Evolutionary conservation across 2,888 invertebrate species (phyloP), one percentile per base, ranked within the genome.

Genomic region (Harpalus rubripes): DNA sequence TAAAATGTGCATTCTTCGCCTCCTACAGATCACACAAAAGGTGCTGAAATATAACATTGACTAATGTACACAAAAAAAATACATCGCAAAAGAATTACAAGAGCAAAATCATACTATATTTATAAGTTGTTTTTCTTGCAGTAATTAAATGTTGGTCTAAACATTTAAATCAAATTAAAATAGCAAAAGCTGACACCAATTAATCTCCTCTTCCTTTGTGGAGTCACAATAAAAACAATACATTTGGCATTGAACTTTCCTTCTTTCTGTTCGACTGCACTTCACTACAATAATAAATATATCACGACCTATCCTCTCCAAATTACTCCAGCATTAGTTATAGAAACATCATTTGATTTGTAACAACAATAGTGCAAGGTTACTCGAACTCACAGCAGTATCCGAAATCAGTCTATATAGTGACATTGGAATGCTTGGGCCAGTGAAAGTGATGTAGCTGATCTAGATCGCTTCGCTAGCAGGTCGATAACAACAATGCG

Each of bases 331-430:
- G 22, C 26, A 26, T 68, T 32, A 32, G 32, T 32, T 79, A 79
- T 61, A 16, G 79, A 79, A 79, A 59, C 79, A 79, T 79, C 79
- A 79, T 56, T 79, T 79, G 58, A 61, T 79, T 79, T 79, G 32
- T 58, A 76, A 79, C 79, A 76, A 79, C 79, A 79, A 79, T 79
- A 79, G 79, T 7, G 59, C 79, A 79, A 79, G 79, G 79, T 61
- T 32, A 52, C 44, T 32, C 44, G 2, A 12, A 22, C 22, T 22
- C 12, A 52, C 12, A 8, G 44, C 44, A 44, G 61, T 59, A n/a
- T 39, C 68, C 68, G 68, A 68, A 68, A 68, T 68, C 68, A 68
- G n/a, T 32, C 26, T n/a, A 68, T 39, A 39, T n/a, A 12, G 68
- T 80, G 80, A 80, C 80, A 80, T 80, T 58, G 68, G 82, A 56